Evolutionary conservation across 2,888 invertebrate species (phyloP).

Genomic region (Ctena decussata): DNA sequence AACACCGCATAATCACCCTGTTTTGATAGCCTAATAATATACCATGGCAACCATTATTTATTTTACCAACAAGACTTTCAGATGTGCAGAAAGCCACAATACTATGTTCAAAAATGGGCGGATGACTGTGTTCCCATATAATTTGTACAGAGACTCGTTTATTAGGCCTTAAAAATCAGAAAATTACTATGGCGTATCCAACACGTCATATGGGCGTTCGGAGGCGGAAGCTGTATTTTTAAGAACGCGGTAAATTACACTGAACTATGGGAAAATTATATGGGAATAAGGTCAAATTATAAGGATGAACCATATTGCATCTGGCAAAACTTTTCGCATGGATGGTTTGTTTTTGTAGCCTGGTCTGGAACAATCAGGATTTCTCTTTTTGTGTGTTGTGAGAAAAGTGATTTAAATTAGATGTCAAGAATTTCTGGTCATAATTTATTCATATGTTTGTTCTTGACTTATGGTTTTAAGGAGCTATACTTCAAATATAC

Average conservation of each 20-base stretch:
- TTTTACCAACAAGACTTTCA: neutral
- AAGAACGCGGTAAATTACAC: neutral
- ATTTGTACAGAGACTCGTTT: conserved; percentile 7
- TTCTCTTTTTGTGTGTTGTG: neutral
- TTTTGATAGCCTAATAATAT: neutral
- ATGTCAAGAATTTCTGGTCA: neutral
- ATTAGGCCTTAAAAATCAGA: conserved; percentile 5
- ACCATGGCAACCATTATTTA: neutral
- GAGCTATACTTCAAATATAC: too few relatives aligned
- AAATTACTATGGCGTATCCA: neutral
- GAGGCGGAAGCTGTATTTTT: conserved; percentile 14
- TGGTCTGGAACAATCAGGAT: neutral
- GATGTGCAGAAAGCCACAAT: neutral
- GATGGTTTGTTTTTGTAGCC: neutral
- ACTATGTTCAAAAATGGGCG: neutral
- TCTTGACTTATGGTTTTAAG: too few relatives aligned
- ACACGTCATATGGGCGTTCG: conserved; percentile 4
- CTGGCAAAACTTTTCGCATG: neutral
- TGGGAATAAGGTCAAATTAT: neutral
- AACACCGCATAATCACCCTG: neutral
- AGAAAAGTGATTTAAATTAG: neutral
- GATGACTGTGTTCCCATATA: neutral
- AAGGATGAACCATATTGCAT: neutral
- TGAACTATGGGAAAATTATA: neutral
- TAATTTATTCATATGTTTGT: too few relatives aligned